A percentile compares a stretch with the other conserved stretches of the same genome.
These are phyloP conservation scores for Drosophila mulleri DNA, from an alignment of 2,888 invertebrate genomes.

Conservation along the genomic window DNA sequence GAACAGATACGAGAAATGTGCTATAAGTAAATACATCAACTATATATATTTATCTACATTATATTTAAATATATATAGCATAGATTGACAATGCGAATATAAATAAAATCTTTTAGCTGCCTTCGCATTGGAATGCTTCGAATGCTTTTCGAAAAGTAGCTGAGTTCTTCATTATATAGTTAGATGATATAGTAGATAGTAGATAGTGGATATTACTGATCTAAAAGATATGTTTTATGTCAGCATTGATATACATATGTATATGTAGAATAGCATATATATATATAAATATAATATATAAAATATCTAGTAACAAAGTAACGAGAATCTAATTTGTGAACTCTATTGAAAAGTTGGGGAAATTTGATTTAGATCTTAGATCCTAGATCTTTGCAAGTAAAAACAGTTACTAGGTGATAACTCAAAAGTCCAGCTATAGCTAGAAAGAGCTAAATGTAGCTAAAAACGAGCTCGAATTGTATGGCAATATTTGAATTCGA, in stretches of 20 bases:
- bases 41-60: not conserved
- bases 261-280: not conserved
- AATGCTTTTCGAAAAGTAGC: not conserved
- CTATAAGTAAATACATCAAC: not conserved
- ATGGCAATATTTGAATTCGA: not conserved
- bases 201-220: not conserved
- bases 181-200: not conserved
- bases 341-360: too few species aligned
- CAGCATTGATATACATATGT: not conserved
- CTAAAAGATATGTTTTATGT: not conserved
- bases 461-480: not conserved
- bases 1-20: slow-evolving; percentile 3
- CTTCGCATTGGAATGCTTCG: not conserved
- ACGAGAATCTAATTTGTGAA: not conserved
- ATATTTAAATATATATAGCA: slow-evolving; percentile 8
- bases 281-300: not conserved
- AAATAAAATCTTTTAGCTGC: not conserved
- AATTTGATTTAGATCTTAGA: too few species aligned
- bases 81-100: not conserved
- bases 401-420: too few species aligned
- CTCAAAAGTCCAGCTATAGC: too few species aligned
- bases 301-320: not conserved
- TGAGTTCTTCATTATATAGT: not conserved
- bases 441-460: not conserved
- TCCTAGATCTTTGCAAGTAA: not conserved